Conservation (phyloP, 2,888 invertebrate species). For the Chaetogeoica ovagalla region DNA sequence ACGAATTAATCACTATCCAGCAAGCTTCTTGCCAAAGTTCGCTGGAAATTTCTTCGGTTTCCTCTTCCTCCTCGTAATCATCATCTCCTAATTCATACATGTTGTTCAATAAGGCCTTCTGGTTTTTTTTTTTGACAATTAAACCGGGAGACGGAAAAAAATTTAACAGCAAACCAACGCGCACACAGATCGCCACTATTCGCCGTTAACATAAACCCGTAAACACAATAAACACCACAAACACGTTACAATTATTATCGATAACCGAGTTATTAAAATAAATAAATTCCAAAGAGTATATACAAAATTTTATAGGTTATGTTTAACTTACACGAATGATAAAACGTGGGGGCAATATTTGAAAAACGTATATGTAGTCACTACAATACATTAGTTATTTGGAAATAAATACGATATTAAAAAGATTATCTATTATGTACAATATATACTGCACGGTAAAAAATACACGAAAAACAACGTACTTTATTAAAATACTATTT, state of each 20-base stretch:
- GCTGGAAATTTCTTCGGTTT: slow-evolving; percentile 92
- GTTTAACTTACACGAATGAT: neutral
- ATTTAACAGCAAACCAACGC: neutral
- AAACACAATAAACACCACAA: neutral
- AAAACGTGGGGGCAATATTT: slow-evolving; percentile 5
- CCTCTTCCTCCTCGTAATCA: slow-evolving; percentile 71
- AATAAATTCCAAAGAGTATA: slow-evolving; percentile 36
- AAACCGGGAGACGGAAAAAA: neutral
- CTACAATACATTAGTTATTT: too few relatives aligned
- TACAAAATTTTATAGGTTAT: slow-evolving; percentile 26
- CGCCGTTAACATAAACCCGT: neutral
- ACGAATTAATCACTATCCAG: slow-evolving; percentile 99
- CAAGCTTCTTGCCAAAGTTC: slow-evolving; percentile 99
- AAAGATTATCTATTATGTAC: too few relatives aligned
- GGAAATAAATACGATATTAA: too few relatives aligned
- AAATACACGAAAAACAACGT: too few relatives aligned
- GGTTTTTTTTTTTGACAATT: neutral
- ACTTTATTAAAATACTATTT: too few relatives aligned
- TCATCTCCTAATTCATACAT: slow-evolving; percentile 47
- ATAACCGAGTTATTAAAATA: neutral
- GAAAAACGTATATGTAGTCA: neutral
- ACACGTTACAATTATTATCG: neutral
- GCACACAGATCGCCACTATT: neutral
- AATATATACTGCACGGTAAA: too few relatives aligned
- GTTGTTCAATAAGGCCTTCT: neutral